Evolutionary conservation across 2,113 vertebrate genomes (phyloP).

Genomic region (Poeciliopsis turrubarensis): DNA sequence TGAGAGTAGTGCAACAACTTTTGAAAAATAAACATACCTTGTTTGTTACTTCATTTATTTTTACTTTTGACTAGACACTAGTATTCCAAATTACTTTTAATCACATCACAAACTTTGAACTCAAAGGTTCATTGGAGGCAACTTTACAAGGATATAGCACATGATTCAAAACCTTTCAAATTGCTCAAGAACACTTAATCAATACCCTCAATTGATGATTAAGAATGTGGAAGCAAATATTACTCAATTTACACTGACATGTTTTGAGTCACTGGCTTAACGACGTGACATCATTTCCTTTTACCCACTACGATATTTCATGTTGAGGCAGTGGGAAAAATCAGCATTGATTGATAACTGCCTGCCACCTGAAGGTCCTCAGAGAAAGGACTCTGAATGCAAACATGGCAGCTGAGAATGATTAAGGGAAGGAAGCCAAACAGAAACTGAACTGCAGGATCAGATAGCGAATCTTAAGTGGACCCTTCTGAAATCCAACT

Average conservation of each 20-base stretch:
- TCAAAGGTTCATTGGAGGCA: neutral
- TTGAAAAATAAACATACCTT: neutral
- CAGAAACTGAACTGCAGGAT: constrained; percentile 1
- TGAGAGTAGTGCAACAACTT: neutral
- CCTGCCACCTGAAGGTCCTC: neutral
- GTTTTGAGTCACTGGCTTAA: neutral
- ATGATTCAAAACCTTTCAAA: neutral
- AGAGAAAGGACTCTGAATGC: neutral
- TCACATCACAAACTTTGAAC: neutral
- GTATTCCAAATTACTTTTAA: neutral
- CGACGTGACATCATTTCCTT: too few species aligned
- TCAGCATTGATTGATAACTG: constrained; percentile 23
- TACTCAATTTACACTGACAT: neutral
- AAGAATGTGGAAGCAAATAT: neutral
- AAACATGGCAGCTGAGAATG: constrained; percentile 10
- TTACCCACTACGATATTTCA: neutral
- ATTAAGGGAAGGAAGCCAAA: neutral
- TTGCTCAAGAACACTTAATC: neutral
- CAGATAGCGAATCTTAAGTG: constrained; percentile 3
- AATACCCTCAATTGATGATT: neutral
- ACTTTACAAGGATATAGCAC: constrained; percentile 1
- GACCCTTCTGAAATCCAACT: neutral
- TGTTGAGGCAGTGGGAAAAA: neutral
- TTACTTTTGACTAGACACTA: too few species aligned
- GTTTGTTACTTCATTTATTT: neutral